Base-by-base conservation (phyloP, 2,113 vertebrate genomes). In the Ginglymostoma cirratum region DNA sequence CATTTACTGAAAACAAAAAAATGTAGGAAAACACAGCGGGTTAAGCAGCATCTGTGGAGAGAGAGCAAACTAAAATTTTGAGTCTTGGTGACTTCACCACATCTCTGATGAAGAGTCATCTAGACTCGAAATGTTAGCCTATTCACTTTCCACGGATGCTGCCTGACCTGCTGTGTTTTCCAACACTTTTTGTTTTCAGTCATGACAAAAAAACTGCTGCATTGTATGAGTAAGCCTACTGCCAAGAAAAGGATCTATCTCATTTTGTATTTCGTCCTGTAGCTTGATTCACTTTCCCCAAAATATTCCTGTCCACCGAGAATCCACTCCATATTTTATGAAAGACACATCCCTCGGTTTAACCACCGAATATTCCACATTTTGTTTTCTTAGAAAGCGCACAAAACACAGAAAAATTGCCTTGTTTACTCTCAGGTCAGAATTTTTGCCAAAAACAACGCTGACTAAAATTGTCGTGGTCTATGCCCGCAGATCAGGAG, bases 401-500 rank as follows among this genome's bases (percentile, higher is more conserved):
- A 76, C 21, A 4, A 27, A 7, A 30, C n/a, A 52, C 78, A 95
- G 78, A 89, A 61, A 12, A 38, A 55, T 85, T 83, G 72, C 2
- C 80, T 34, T 42, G 38, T 70, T 45, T 67, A 34, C 65, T 19
- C 24, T 7, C 21, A 96, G 80, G 6, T 42, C 61, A 96, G 65
- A 45, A 30, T 1, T 23, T 61, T 85, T 48, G 7, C 65, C 61
- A 0, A 34, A 45, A 45, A 2, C 19, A 90, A n/a, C 12, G 2
- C 7, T 3, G 48, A 52, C 76, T 61, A 76, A 72, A 38, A 65
- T 34, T 48, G 48, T 65, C 17, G 42, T 66, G 27, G 14, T 45
- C 96, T 87, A 95, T 96, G 95, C 96, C 96, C 61, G 96, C 96
- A 99, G 99, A 98, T 96, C 96, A 97, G 96, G 97, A 98, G 95